Percentiles rank a stretch among this genome's conserved stretches.
These are phyloP conservation scores for Sycobia sp. DNA, from an alignment of 1,140 invertebrate genomes.

Conservation along the genomic window DNA sequence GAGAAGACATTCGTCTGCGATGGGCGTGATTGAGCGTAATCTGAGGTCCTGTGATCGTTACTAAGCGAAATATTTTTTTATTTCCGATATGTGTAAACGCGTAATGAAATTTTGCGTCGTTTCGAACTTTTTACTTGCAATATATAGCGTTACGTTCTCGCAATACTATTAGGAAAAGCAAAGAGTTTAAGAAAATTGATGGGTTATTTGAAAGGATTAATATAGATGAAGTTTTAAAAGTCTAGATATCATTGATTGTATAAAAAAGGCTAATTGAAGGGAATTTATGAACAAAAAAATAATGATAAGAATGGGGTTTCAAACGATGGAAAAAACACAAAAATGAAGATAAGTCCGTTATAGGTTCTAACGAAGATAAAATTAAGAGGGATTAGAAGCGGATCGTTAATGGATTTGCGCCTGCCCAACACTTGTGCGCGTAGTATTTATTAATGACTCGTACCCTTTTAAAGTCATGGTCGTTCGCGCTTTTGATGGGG, in stretches of 20 bases:
- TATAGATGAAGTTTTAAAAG: constrained; percentile 23
- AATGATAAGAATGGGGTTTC: constrained; percentile 38
- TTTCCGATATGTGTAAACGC: constrained; percentile 60
- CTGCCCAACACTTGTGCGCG: constrained; percentile 27
- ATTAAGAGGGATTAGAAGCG: neutral
- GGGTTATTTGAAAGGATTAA: constrained; percentile 22
- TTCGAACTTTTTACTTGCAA: constrained; percentile 62
- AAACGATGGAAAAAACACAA: constrained; percentile 45
- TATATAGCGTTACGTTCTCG: constrained; percentile 64
- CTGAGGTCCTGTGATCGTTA: constrained; percentile 65
- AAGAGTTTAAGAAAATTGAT: constrained; percentile 41
- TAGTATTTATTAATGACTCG: constrained; percentile 35
- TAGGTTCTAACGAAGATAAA: constrained; percentile 45
- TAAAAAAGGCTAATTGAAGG: constrained; percentile 23
- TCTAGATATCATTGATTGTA: constrained; percentile 18
- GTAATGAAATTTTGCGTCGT: constrained; percentile 59
- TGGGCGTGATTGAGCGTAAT: constrained; percentile 59
- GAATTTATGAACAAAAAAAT: constrained; percentile 43
- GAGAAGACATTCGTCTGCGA: constrained; percentile 44
- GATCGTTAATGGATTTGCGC: constrained; percentile 9
- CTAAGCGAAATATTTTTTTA: constrained; percentile 65
- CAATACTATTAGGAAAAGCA: constrained; percentile 58
- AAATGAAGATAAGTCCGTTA: constrained; percentile 44
- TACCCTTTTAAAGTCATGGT: constrained; percentile 45
- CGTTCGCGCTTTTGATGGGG: constrained; percentile 53